Evolutionary conservation across 2,797 vertebrate species (phyloP).

Genomic region (Paratrypauchen microcephalus): DNA sequence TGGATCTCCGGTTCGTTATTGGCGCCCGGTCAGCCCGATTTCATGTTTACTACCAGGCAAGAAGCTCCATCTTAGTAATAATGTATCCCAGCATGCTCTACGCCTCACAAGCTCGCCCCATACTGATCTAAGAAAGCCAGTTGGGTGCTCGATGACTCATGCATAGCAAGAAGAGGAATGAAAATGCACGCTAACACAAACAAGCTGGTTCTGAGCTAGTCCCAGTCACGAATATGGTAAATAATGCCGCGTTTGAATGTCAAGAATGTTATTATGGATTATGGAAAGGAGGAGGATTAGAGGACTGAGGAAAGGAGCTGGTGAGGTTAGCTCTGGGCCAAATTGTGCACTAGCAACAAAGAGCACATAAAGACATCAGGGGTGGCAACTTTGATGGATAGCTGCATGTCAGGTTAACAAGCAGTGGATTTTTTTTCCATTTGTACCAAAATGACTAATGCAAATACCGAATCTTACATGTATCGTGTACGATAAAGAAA

Average conservation of each 20-base stretch:
- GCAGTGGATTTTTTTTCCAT: too few relatives aligned
- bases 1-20: conserved; percentile 51
- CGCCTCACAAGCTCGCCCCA: conserved; percentile 40
- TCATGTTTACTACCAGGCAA: conserved; percentile 41
- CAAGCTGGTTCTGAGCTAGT: not conserved
- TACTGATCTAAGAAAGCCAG: conserved; percentile 29
- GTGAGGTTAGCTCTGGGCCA: not conserved
- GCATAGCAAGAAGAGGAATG: conserved; percentile 13
- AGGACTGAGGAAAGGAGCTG: conserved; percentile 42
- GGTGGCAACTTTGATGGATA: too few relatives aligned
- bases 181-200: not conserved
- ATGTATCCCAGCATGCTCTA: conserved; percentile 44
- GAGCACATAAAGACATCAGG: not conserved
- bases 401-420: too few relatives aligned
- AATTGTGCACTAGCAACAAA: not conserved
- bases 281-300: conserved; percentile 31
- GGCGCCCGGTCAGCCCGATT: conserved; percentile 6
- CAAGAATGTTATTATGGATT: conserved; percentile 34
- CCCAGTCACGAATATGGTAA: conserved; percentile 7
- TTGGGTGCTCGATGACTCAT: conserved; percentile 19
- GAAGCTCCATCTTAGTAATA: conserved; percentile 44
- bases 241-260: conserved; percentile 31
- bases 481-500: too few relatives aligned
- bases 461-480: too few relatives aligned
- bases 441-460: too few relatives aligned